Conservation (phyloP, 2,888 invertebrate genomes). For the Silvanus unidentatus region DNA sequence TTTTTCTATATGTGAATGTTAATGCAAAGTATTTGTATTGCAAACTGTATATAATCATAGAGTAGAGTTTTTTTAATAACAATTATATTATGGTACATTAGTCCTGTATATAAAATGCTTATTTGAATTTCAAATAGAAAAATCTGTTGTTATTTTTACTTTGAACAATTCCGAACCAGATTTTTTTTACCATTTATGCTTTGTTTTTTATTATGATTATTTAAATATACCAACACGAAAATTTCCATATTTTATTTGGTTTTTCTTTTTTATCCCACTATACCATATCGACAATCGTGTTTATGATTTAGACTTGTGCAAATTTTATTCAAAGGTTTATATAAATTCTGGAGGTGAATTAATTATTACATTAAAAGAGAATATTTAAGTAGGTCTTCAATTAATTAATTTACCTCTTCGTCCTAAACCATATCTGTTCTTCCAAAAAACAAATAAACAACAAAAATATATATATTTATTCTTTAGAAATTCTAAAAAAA, state of each 20-base stretch:
- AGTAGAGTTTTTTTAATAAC: slow-evolving; percentile 20
- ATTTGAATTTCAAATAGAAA: too few relatives aligned
- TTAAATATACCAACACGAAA: slow-evolving; percentile 8
- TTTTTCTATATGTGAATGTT: slow-evolving; percentile 1
- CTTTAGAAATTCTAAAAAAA: slow-evolving; percentile 11
- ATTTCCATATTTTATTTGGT: slow-evolving; percentile 5
- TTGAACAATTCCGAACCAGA: too few relatives aligned
- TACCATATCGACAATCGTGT: slow-evolving; percentile 20
- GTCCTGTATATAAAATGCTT: too few relatives aligned
- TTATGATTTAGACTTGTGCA: slow-evolving; percentile 8
- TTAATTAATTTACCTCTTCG: slow-evolving; percentile 1
- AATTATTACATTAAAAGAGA: too few relatives aligned
- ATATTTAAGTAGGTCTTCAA: too few relatives aligned
- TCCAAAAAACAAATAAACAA: slow-evolving; percentile 13
- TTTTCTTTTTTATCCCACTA: slow-evolving; percentile 9
- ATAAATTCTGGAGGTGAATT: not conserved
- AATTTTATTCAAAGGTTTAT: not conserved
- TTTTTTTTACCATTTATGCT: too few relatives aligned
- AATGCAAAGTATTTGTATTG: slow-evolving; percentile 6
- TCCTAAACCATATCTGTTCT: slow-evolving; percentile 19
- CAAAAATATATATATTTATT: not conserved
- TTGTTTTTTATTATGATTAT: not conserved
- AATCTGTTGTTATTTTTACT: too few relatives aligned
- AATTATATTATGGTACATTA: too few relatives aligned
- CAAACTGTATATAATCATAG: slow-evolving; percentile 26